Evolutionary conservation across 2,113 vertebrate genomes (phyloP).

Genomic region (Eubucco bourcierii): DNA sequence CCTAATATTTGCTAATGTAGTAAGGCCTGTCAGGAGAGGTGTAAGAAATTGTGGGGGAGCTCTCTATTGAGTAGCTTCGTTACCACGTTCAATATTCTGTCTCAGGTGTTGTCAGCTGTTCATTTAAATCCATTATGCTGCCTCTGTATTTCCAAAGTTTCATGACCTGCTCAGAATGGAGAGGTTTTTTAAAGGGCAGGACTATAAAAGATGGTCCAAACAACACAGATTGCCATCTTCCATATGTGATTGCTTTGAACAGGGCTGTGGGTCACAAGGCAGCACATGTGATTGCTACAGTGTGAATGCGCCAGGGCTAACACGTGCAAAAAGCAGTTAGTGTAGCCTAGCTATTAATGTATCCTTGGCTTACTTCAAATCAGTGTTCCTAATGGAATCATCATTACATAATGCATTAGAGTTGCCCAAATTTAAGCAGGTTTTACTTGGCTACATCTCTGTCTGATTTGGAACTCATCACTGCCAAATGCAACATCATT

Average conservation of each 20-base stretch:
- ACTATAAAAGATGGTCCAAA: not conserved
- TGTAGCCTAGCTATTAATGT: not conserved
- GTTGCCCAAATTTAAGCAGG: not conserved
- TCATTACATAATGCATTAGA: not conserved
- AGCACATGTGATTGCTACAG: not conserved
- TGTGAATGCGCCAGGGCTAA: not conserved
- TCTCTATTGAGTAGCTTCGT: not conserved
- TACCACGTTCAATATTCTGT: not conserved
- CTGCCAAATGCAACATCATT: not conserved
- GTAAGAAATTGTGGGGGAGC: not conserved
- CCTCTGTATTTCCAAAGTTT: not conserved
- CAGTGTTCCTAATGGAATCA: not conserved
- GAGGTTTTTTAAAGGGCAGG: not conserved
- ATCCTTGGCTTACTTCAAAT: constrained; percentile 13
- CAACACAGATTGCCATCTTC: not conserved
- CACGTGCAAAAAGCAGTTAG: not conserved
- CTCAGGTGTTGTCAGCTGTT: not conserved
- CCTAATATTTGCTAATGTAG: not conserved
- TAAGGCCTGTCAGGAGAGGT: not conserved
- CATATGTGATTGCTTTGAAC: not conserved
- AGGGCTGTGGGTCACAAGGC: not conserved
- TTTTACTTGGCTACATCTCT: not conserved
- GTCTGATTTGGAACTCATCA: not conserved
- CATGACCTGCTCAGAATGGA: not conserved
- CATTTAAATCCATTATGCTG: not conserved